Conservation (phyloP, 2,888 invertebrate genomes). For the Epistrophe eligans region DNA sequence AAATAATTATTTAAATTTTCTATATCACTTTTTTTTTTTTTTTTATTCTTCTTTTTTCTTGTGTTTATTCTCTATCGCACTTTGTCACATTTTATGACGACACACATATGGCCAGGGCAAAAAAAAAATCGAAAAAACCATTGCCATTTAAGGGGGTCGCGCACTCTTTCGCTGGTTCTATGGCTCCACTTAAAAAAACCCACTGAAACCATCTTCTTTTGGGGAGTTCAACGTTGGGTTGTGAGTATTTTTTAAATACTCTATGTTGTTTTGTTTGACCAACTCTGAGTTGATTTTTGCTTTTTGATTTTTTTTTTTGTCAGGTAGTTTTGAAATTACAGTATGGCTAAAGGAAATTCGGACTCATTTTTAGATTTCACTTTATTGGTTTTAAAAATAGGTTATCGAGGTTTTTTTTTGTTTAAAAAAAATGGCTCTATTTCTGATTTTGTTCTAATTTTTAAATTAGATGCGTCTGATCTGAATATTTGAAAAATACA, state of each 20-base stretch:
- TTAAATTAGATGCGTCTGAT: too few species aligned
- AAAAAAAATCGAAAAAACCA: background rate
- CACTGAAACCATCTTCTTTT: constrained; percentile 52
- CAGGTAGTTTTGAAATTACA: constrained; percentile 37
- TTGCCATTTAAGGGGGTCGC: background rate
- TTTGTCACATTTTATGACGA: constrained; percentile 66
- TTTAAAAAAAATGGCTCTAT: too few species aligned
- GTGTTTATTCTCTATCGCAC: constrained; percentile 60
- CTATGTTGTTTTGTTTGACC: constrained; percentile 69
- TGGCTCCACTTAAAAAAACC: constrained; percentile 64
- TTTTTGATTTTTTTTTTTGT: constrained; percentile 23
- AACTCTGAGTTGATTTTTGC: constrained; percentile 64
- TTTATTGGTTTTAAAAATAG: too few species aligned
- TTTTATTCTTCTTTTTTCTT: constrained; percentile 23
- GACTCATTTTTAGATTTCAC: background rate
- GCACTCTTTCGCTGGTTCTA: constrained; percentile 37
- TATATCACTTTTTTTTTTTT: constrained; percentile 40
- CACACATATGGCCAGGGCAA: constrained; percentile 59
- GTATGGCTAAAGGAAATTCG: background rate
- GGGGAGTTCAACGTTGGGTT: constrained; percentile 15
- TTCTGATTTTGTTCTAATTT: too few species aligned
- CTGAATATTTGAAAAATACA: too few species aligned
- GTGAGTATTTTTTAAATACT: constrained; percentile 57
- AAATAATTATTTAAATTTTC: constrained; percentile 69
- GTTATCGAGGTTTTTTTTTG: too few species aligned